A percentile compares a stretch with the other conserved stretches of the same genome.
Conservation (phyloP, 2,888 invertebrate species). For the Ichneumoninae sp. region DNA sequence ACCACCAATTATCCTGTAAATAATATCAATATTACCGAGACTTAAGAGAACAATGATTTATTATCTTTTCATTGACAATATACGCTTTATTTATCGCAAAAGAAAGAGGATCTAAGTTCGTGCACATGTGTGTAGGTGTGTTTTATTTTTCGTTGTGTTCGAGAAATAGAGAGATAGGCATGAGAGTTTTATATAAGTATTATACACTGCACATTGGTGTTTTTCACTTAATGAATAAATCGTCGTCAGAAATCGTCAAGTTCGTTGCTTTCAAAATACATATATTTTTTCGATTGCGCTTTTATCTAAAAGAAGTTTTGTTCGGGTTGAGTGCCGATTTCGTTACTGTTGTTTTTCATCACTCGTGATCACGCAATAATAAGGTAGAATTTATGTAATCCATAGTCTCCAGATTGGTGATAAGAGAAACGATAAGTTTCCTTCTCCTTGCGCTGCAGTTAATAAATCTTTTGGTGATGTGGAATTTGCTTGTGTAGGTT, state of each 20-base stretch:
- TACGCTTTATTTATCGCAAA: slow-evolving; percentile 71
- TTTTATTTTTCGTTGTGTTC: slow-evolving; percentile 21
- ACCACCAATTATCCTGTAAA: slow-evolving; percentile 51
- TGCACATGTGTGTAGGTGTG: slow-evolving; percentile 1
- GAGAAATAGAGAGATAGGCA: slow-evolving; percentile 37
- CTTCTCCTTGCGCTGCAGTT: slow-evolving; percentile 38
- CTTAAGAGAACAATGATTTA: slow-evolving; percentile 20
- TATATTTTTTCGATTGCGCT: slow-evolving; percentile 21
- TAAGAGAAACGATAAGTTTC: neutral
- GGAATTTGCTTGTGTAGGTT: slow-evolving; percentile 11
- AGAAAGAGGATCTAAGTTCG: slow-evolving; percentile 50
- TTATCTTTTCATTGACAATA: slow-evolving; percentile 60
- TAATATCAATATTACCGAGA: neutral
- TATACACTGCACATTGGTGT: slow-evolving; percentile 71
- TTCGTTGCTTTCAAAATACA: slow-evolving; percentile 15
- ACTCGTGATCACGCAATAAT: slow-evolving; percentile 38
- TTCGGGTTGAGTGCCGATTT: neutral
- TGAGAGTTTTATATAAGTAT: slow-evolving; percentile 53
- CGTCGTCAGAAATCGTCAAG: slow-evolving; percentile 62
- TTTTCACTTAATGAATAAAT: slow-evolving; percentile 61
- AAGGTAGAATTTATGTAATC: slow-evolving; percentile 50
- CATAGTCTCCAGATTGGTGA: slow-evolving; percentile 33
- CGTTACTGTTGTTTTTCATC: slow-evolving; percentile 1
- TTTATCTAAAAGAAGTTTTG: slow-evolving; percentile 27
- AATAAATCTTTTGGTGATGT: slow-evolving; percentile 34